These are phyloP conservation scores for Phenacoccus solenopsis DNA, from an alignment of 1,140 invertebrate genomes.

Conservation along the genomic window DNA sequence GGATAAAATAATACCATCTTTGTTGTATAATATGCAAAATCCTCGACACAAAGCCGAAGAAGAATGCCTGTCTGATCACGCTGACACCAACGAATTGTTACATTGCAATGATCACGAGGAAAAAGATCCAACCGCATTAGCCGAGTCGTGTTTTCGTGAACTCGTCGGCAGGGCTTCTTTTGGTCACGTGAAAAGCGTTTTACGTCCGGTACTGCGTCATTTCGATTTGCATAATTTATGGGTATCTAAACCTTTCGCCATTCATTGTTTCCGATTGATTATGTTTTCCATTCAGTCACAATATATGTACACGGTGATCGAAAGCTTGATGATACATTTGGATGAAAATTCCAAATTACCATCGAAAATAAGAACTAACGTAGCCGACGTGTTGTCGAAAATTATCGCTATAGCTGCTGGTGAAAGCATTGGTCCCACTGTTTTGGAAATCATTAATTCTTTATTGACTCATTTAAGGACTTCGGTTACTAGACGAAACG, in stretches of 20 bases:
- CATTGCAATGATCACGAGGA: constrained; percentile 35
- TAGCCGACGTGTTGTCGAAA: constrained; percentile 86
- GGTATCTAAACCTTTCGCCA: constrained; percentile 92
- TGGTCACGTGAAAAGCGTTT: constrained; percentile 78
- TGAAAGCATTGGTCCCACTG: constrained; percentile 93
- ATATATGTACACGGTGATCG: constrained; percentile 94
- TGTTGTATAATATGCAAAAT: constrained; percentile 91
- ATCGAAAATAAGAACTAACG: constrained; percentile 76
- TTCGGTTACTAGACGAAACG: constrained; percentile 62
- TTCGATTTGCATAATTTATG: constrained; percentile 91
- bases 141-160: constrained; percentile 89
- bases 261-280: constrained; percentile 90
- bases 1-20: constrained; percentile 97
- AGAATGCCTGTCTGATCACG: background rate
- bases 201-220: constrained; percentile 82
- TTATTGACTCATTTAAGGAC: constrained; percentile 78
- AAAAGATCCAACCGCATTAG: constrained; percentile 63
- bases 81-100: background rate
- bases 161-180: constrained; percentile 87
- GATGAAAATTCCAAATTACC: constrained; percentile 66
- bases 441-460: constrained; percentile 95
- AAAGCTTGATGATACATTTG: constrained; percentile 85
- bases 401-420: constrained; percentile 94
- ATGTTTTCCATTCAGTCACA: constrained; percentile 98
- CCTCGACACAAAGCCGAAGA: constrained; percentile 26